These are phyloP conservation scores for Okapia johnstoni DNA, from an alignment of 2,113 vertebrate genomes.

Conservation along the genomic window DNA sequence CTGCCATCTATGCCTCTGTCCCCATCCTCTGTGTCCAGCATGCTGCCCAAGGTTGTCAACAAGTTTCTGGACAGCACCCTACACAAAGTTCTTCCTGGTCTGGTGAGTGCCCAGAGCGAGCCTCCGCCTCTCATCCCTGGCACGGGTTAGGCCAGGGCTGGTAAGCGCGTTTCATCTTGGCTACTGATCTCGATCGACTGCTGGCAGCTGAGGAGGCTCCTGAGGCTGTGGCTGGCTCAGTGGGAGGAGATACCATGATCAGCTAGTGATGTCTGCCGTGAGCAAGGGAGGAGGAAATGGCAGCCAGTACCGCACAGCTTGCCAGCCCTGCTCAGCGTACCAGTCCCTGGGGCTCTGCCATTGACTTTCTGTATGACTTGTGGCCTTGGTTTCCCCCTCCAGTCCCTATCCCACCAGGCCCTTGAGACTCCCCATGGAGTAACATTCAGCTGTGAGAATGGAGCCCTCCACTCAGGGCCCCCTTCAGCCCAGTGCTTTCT, in stretches of 20 bases:
- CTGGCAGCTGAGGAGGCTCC: not conserved
- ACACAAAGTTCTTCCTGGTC: constrained; percentile 66
- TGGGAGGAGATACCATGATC: not conserved
- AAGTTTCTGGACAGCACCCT: constrained; percentile 76
- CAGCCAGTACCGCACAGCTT: rapidly evolving
- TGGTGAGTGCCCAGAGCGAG: constrained; percentile 55
- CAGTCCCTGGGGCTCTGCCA: not conserved
- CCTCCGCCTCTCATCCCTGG: rapidly evolving
- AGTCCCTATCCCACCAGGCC: not conserved
- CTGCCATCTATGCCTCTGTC: not conserved
- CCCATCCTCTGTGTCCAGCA: not conserved
- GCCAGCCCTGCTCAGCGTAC: not conserved
- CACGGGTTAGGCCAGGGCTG: not conserved
- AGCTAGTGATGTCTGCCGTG: not conserved
- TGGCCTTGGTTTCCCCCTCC: not conserved
- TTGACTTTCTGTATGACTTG: not conserved
- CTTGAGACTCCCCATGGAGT: not conserved
- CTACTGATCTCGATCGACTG: not conserved
- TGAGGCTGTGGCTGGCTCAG: not conserved
- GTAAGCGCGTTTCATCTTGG: not conserved
- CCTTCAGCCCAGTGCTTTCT: not conserved
- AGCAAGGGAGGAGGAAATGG: rapidly evolving
- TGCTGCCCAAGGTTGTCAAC: constrained; percentile 59
- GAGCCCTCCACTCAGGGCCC: not conserved
- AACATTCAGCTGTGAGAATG: not conserved